Evolutionary conservation across 2,113 vertebrate species (phyloP).

Genomic region (Dolichotis patagonum): DNA sequence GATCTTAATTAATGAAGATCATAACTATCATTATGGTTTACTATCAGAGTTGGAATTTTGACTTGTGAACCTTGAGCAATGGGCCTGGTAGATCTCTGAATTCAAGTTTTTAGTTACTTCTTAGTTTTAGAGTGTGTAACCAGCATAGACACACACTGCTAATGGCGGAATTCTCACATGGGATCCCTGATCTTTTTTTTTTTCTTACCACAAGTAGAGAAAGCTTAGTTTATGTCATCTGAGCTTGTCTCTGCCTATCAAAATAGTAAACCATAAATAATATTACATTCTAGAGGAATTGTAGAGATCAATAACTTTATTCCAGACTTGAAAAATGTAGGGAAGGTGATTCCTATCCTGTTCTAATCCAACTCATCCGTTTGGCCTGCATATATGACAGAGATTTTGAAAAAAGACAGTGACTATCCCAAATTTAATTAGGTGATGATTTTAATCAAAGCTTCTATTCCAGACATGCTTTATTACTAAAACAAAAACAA

Average conservation of each 20-base stretch:
- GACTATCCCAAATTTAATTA: neutral
- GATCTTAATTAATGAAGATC: neutral
- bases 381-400: neutral
- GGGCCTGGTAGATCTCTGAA: neutral
- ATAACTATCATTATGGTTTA: neutral
- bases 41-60: neutral
- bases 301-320: neutral
- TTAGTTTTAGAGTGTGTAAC: neutral
- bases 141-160: neutral
- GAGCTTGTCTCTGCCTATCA: neutral
- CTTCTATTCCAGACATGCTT: neutral
- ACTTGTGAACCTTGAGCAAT: neutral
- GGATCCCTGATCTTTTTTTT: neutral
- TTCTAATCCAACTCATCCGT: neutral
- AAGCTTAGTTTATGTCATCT: neutral
- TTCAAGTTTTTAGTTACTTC: neutral
- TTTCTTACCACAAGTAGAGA: neutral
- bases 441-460: neutral
- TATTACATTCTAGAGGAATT: neutral
- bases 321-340: neutral
- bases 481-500: neutral
- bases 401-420: constrained; percentile 4
- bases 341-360: neutral
- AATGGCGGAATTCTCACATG: neutral
- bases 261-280: neutral